Base-by-base conservation (phyloP, 2,888 invertebrate species). In the Dasysyrphus tricinctus region DNA sequence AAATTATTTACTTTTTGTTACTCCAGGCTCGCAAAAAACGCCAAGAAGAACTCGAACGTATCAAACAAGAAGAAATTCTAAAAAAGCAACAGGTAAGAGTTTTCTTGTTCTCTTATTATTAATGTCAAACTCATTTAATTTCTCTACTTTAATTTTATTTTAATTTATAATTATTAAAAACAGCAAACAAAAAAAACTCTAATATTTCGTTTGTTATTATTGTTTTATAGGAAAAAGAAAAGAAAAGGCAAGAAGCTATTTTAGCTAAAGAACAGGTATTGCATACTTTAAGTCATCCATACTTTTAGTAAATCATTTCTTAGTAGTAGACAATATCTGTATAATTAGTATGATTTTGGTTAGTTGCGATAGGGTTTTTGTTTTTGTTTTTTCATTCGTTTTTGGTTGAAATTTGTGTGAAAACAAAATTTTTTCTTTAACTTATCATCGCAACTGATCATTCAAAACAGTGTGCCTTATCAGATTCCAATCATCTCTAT, bases 241-340 rank as follows among this genome's bases (percentile, higher is more conserved):
- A 97, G 91, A 97, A 98, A 93, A 94, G 97, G 90, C 97, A 98
- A 91, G 97, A 98, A 92, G 96, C 97, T 69, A 96, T 97, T 88
- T 94, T 97, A 91, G 94, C 97, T 89, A 97, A 97, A 93, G 97
- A 98, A 93, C 98, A 98, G 96, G 97, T 97, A 94, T 94, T 94
- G 69, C 79, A 72, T 69, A 83, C 69, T 83, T 83, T 83, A 75
- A 70, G 77, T 75, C 54, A 67, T 61, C 73, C 72, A 67, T 82
- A 72, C 72, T 72, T 63, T 49, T 67, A 65, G 77, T 77, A 73
- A 65, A 70, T 76, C 70, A 76, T 83, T 54, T 77, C 56, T 63
- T 85, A 77, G 73, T 65, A 69, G 76, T 80, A 77, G 81, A 69
- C 85, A 54, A 69, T 70, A 73, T 73, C 77, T 72, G 57, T 61